Evolutionary conservation across 2,797 vertebrate species (phyloP).

Genomic region (Salarias fasciatus): DNA sequence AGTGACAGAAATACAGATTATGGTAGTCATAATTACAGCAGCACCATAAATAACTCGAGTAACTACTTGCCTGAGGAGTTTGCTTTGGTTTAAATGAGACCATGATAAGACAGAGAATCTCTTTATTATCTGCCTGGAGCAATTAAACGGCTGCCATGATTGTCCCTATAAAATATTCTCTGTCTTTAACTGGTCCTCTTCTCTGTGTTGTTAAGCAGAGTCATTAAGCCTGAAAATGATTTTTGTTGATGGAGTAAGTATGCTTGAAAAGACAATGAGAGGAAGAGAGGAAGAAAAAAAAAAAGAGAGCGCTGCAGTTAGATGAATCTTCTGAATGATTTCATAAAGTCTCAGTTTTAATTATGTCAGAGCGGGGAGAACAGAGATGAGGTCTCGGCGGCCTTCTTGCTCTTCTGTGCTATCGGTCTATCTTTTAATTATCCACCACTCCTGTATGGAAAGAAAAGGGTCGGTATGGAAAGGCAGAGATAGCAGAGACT

Average conservation of each 20-base stretch:
- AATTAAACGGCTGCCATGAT: conserved; percentile 50
- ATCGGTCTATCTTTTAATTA: conserved; percentile 79
- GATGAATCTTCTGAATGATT: conserved; percentile 51
- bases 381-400: conserved; percentile 60
- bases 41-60: conserved; percentile 44
- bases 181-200: conserved; percentile 48
- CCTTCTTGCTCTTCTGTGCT: conserved; percentile 48
- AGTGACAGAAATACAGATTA: conserved; percentile 40
- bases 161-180: conserved; percentile 42
- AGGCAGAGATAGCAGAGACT: conserved; percentile 50
- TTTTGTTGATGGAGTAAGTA: conserved; percentile 49
- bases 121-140: conserved; percentile 46
- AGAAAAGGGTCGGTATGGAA: conserved; percentile 47
- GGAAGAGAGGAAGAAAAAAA: no score
- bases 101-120: conserved; percentile 43
- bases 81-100: conserved; percentile 47
- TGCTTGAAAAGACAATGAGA: conserved; percentile 11
- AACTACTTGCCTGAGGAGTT: conserved; percentile 38
- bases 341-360: conserved; percentile 68
- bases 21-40: conserved; percentile 51
- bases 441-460: conserved; percentile 64
- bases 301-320: background rate
- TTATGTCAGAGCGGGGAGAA: conserved; percentile 59
- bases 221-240: conserved; percentile 39
- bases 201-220: conserved; percentile 47